These are phyloP conservation scores for Leucophenga montana DNA, from an alignment of 2,888 invertebrate species.

Conservation along the genomic window DNA sequence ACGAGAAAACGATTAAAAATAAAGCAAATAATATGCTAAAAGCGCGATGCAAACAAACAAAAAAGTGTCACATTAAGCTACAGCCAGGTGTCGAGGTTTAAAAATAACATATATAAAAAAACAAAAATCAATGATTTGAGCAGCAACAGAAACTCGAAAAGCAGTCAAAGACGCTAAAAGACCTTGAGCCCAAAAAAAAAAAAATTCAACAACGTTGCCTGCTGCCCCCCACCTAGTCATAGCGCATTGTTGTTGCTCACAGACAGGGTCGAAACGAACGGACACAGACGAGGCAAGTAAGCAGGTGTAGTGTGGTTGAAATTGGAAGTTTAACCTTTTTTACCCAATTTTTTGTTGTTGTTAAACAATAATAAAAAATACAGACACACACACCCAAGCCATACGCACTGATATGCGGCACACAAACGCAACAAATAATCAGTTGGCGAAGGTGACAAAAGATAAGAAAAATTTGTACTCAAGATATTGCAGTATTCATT, in stretches of 20 bases:
- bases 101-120: slow-evolving; percentile 17
- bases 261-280: neutral
- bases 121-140: slow-evolving; percentile 22
- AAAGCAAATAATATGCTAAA: no score
- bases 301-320: neutral
- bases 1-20: no score
- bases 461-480: slow-evolving; percentile 16
- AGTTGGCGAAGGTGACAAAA: slow-evolving; percentile 13
- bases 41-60: no score
- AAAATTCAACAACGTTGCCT: slow-evolving; percentile 6
- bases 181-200: slow-evolving; percentile 20
- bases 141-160: slow-evolving; percentile 8
- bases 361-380: slow-evolving; percentile 2
- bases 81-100: neutral
- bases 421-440: neutral
- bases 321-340: slow-evolving; percentile 2
- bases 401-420: neutral
- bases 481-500: neutral
- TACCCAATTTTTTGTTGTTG: neutral
- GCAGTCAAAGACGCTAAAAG: slow-evolving; percentile 16
- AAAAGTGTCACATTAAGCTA: no score
- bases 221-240: slow-evolving; percentile 14
- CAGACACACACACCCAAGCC: slow-evolving; percentile 1
- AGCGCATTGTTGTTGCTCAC: neutral
- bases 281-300: neutral